Conservation (phyloP, 2,797 vertebrate genomes). For the Nannoperca australis region DNA sequence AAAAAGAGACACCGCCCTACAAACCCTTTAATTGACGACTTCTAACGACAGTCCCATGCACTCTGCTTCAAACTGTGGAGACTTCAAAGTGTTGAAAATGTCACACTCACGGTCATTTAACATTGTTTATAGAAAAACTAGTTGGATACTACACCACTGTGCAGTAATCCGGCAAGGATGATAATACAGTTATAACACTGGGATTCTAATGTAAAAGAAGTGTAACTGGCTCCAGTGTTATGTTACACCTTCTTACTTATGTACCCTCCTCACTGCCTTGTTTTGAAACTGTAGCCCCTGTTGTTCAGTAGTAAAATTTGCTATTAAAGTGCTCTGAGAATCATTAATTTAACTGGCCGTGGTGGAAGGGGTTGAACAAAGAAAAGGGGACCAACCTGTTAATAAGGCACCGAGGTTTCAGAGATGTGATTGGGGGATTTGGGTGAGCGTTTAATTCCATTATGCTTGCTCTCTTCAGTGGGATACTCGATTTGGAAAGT, state of each 20-base stretch:
- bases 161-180: not conserved
- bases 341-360: constrained; percentile 38
- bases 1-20: not conserved
- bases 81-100: not conserved
- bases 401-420: constrained; percentile 33
- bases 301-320: constrained; percentile 45
- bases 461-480: constrained; percentile 23
- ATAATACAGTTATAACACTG: not conserved
- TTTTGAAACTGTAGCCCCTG: constrained; percentile 52
- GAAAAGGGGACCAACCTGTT: constrained; percentile 10
- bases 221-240: constrained; percentile 20
- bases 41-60: not conserved
- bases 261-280: constrained; percentile 9
- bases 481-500: constrained; percentile 48
- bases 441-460: constrained; percentile 28
- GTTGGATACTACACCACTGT: not conserved
- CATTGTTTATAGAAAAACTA: not conserved
- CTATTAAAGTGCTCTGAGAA: constrained; percentile 35
- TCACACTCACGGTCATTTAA: not conserved
- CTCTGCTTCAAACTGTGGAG: not conserved
- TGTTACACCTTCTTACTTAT: constrained; percentile 12
- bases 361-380: constrained; percentile 18
- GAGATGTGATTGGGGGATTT: constrained; percentile 43
- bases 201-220: constrained; percentile 21
- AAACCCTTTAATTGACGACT: not conserved